phyloP scores from a whole-genome alignment of 53 echinoderm and acorn worm genomes.

The Temnopleurus reevesii region DNA sequence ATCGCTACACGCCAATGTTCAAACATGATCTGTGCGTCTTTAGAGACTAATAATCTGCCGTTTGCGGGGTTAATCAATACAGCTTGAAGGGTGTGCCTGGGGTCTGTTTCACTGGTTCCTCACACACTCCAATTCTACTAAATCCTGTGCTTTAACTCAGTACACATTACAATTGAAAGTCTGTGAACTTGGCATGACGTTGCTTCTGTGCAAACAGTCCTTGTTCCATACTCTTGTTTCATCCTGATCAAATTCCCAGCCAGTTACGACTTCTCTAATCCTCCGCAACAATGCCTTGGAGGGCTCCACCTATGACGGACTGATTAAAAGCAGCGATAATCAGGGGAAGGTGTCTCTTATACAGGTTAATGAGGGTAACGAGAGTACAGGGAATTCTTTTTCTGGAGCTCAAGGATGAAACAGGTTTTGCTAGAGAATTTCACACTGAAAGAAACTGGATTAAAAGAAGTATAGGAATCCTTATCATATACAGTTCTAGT shows the following conservation, averaged over 20 bases:
- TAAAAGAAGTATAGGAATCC: no score
- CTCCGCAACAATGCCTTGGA: not conserved
- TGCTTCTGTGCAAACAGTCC: no score
- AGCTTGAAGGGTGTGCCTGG: slow-evolving; percentile 10
- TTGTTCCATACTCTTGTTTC: slow-evolving; percentile 2
- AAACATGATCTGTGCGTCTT: not conserved
- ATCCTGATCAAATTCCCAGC: slow-evolving; percentile 38
- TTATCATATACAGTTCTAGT: no score
- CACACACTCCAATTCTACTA: no score
- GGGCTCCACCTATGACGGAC: not conserved
- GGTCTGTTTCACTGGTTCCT: no score
- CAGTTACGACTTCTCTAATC: slow-evolving; percentile 32
- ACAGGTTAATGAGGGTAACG: not conserved
- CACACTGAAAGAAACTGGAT: no score
- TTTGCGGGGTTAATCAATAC: slow-evolving; percentile 12
- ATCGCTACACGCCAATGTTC: not conserved
- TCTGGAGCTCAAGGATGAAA: no score
- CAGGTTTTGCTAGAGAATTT: no score
- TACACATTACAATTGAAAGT: no score
- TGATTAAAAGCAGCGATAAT: not conserved
- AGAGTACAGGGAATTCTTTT: no score
- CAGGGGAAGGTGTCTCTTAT: not conserved
- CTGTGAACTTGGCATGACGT: no score
- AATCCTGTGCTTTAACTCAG: no score
- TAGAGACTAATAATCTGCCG: slow-evolving; percentile 13